These are phyloP conservation scores for Nematolebias whitei DNA, from an alignment of 2,113 vertebrate species.

Conservation along the genomic window DNA sequence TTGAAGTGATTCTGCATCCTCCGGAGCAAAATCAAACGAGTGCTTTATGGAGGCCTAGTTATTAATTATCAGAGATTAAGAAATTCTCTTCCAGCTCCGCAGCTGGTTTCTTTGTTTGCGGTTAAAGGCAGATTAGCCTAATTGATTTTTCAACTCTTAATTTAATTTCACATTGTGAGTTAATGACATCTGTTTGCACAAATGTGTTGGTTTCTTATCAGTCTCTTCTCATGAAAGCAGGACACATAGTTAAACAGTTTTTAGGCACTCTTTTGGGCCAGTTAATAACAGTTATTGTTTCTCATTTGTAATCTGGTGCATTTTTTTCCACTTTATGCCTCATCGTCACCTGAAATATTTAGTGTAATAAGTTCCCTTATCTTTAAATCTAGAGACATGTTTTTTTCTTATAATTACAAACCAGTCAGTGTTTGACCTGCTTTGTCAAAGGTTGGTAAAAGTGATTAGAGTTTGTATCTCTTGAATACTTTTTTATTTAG, in stretches of 20 bases:
- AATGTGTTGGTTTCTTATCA: slow-evolving; percentile 44
- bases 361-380: background rate
- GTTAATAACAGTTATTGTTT: slow-evolving; percentile 10
- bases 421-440: no score
- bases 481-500: no score
- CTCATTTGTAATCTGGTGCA: background rate
- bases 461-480: no score
- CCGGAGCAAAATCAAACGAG: slow-evolving; percentile 63
- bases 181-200: slow-evolving; percentile 53
- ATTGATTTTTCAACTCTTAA: slow-evolving; percentile 75
- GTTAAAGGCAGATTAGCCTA: slow-evolving; percentile 73
- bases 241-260: slow-evolving; percentile 35
- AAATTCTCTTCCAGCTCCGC: slow-evolving; percentile 59
- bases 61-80: slow-evolving; percentile 79
- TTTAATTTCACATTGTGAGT: slow-evolving; percentile 69
- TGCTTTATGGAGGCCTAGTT: slow-evolving; percentile 66
- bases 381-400: no score
- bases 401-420: no score
- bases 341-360: slow-evolving; percentile 1
- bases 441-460: no score
- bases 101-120: slow-evolving; percentile 65
- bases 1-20: slow-evolving; percentile 61
- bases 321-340: background rate
- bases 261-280: slow-evolving; percentile 22
- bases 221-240: slow-evolving; percentile 31